A percentile compares a stretch with the other conserved stretches of the same genome.
These are phyloP conservation scores for Saccopteryx leptura DNA, from an alignment of 2,113 vertebrate genomes.

Conservation along the genomic window DNA sequence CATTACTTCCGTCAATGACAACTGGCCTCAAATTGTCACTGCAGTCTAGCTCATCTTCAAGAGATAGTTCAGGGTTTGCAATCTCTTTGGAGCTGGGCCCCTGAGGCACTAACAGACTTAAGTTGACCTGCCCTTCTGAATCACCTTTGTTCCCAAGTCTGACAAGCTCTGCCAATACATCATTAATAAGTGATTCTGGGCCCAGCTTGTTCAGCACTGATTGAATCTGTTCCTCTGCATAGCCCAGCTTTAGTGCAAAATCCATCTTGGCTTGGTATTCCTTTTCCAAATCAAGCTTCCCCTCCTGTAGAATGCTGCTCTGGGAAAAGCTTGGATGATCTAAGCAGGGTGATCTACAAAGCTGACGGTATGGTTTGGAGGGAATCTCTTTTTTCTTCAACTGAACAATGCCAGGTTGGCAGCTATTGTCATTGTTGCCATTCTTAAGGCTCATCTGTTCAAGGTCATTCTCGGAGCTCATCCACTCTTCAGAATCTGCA, in stretches of 20 bases:
- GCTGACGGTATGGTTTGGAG: slow-evolving; percentile 95
- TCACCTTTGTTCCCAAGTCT: slow-evolving; percentile 97
- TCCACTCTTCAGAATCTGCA: slow-evolving; percentile 94
- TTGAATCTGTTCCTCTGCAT: slow-evolving; percentile 97
- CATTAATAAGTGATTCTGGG: slow-evolving; percentile 96
- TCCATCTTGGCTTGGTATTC: slow-evolving; percentile 99
- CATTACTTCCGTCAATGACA: slow-evolving; percentile 98
- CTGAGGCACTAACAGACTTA: slow-evolving; percentile 85
- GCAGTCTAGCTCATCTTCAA: slow-evolving; percentile 96
- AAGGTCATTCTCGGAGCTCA: slow-evolving; percentile 95
- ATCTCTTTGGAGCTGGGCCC: slow-evolving; percentile 92
- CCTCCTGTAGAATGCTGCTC: slow-evolving; percentile 94
- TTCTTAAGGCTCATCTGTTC: slow-evolving; percentile 88
- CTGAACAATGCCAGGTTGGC: slow-evolving; percentile 55
- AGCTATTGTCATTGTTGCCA: slow-evolving; percentile 66
- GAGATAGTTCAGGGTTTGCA: slow-evolving; percentile 94
- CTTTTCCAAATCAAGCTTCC: slow-evolving; percentile 91
- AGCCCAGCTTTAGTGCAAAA: slow-evolving; percentile 98
- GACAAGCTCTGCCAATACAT: slow-evolving; percentile 97
- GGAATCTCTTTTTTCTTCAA: slow-evolving; percentile 90
- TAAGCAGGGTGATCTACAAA: slow-evolving; percentile 97
- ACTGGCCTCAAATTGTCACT: slow-evolving; percentile 96
- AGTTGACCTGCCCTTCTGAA: slow-evolving; percentile 90
- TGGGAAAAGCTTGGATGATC: slow-evolving; percentile 98
- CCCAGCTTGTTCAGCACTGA: slow-evolving; percentile 96